Base-by-base conservation (phyloP, 2,797 vertebrate genomes). In the Bradypus variegatus region DNA sequence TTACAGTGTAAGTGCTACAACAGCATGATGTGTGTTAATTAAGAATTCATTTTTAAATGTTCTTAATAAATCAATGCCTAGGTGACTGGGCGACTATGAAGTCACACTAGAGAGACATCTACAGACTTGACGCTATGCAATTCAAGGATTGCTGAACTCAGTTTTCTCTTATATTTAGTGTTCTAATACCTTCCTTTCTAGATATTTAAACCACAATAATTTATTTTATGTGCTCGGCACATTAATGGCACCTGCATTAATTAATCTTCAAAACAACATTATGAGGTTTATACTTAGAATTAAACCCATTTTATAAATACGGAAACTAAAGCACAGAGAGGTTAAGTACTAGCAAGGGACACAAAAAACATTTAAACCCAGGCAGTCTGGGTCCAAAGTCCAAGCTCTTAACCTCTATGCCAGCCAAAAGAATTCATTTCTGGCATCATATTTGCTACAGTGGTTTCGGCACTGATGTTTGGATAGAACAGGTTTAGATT, bases 1-100 rank as follows among this genome's bases (percentile, higher is more conserved):
- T 70, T 67, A 41, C 3, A 72, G 27, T 60, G 0, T 38, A 81
- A 36, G 6, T 55, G 65, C 65, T 70, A 79, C 48, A 79, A 45
- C 3, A 62, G 36, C 45, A 65, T 4, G 16, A 86, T 53, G 45
- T 90, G 21, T 41, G 67, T 9, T 81, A 87, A 85, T 69, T 84
- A 87, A 89, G 50, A 58, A 77, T 86, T 23, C 41, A 83, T 69
- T 86, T 89, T 50, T 64, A 91, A 89, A 48, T 75, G 73, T 85
- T 79, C 72, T 90, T 84, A 86, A 73, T 84, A 91, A 86, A 75
- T 81, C 88, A 86, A 92, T 65, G 77, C 62, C 45, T 88, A 16
- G 0, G 6, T 27, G 8, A 58, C 50, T 50, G 50, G 19, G 41
- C 60, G 73, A 41, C 36, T 70, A 64, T 55, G 19, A 92, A 55